phyloP scores from a whole-genome alignment of 2,113 vertebrate genomes.

The Oryzias curvinotus region DNA sequence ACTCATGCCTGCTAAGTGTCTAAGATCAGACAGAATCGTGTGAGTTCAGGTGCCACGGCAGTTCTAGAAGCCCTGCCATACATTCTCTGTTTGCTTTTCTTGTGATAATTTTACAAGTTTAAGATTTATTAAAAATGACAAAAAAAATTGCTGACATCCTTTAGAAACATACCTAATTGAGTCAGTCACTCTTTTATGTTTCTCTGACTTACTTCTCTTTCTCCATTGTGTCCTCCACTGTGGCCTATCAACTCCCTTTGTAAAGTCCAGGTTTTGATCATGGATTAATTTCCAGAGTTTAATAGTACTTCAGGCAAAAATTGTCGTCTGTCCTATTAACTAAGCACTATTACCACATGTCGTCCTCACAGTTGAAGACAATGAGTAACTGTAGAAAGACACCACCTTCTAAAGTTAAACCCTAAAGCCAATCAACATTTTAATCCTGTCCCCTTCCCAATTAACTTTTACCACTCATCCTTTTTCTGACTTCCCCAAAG shows the following conservation, averaged over 20 bases:
- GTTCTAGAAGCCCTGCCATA: too few species aligned
- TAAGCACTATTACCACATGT: slow-evolving; percentile 48
- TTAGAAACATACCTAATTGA: too few species aligned
- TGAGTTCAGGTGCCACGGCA: too few species aligned
- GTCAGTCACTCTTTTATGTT: background rate
- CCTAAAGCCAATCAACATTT: slow-evolving; percentile 64
- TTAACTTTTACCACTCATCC: slow-evolving; percentile 65
- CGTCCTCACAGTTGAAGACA: slow-evolving; percentile 54
- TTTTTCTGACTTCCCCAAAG: slow-evolving; percentile 38
- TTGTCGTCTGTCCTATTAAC: slow-evolving; percentile 19
- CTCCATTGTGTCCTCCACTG: slow-evolving; percentile 4
- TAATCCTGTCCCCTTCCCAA: slow-evolving; percentile 61
- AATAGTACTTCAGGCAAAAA: slow-evolving; percentile 13
- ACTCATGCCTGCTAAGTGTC: too few species aligned
- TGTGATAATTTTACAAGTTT: too few species aligned
- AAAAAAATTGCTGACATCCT: too few species aligned
- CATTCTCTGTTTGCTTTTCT: too few species aligned
- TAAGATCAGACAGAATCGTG: too few species aligned
- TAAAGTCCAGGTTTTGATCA: slow-evolving; percentile 2
- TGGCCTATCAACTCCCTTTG: background rate
- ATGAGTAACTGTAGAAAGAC: slow-evolving; percentile 45
- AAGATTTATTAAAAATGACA: too few species aligned
- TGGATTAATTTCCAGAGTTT: slow-evolving; percentile 15
- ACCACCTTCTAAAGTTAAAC: slow-evolving; percentile 55
- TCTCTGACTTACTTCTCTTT: background rate